A percentile compares a stretch with the other conserved stretches of the same genome.
These are phyloP conservation scores for Platorchestia sp. DNA, from an alignment of 1,140 invertebrate genomes.

Conservation along the genomic window DNA sequence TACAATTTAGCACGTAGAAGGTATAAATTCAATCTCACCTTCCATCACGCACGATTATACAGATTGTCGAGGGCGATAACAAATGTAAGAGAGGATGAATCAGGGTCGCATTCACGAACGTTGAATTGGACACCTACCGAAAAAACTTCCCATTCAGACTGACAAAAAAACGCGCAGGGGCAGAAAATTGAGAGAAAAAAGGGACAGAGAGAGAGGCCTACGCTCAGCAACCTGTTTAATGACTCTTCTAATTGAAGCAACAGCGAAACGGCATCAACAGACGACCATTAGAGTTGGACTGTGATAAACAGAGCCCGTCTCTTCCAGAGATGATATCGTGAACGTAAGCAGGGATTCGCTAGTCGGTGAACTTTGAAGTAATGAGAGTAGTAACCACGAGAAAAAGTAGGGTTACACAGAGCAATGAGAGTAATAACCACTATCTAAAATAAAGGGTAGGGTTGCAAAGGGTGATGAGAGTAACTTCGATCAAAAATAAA, in stretches of 20 bases:
- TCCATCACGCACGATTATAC: not conserved
- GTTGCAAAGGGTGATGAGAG: not conserved
- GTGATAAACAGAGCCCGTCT: not conserved
- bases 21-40: not conserved
- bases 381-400: too few species aligned
- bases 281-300: not conserved
- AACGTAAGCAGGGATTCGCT: not conserved
- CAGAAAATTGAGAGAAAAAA: not conserved
- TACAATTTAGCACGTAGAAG: not conserved
- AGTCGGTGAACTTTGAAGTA: too few species aligned
- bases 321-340: not conserved
- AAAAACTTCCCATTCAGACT: not conserved
- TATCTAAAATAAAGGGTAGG: not conserved
- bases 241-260: conserved; percentile 41
- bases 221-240: not conserved
- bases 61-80: not conserved
- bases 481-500: not conserved
- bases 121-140: not conserved
- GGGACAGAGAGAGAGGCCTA: not conserved
- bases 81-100: not conserved
- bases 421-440: not conserved
- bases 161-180: not conserved
- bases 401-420: not conserved
- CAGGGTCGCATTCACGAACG: not conserved
- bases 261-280: conserved; percentile 6